phyloP scores from a whole-genome alignment of 92 coral and sea anemone genomes.

The Epizoanthus rinbou region DNA sequence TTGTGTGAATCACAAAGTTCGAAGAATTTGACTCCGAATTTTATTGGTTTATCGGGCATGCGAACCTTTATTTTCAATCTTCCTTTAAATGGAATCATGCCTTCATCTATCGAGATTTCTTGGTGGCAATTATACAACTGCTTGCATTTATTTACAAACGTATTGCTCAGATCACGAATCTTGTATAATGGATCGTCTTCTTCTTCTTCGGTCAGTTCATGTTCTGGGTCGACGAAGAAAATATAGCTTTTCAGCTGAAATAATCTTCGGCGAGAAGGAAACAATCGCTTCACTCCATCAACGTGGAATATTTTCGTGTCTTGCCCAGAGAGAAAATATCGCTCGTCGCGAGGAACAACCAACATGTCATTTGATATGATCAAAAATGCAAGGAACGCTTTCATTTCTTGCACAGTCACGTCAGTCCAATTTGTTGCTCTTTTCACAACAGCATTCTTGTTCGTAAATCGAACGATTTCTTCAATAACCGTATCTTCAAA shows the following conservation, averaged over 20 bases:
- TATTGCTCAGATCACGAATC: no score
- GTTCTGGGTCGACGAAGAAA: conserved; percentile 51
- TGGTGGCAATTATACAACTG: conserved; percentile 42
- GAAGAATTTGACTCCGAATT: conserved; percentile 63
- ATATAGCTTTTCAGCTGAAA: conserved; percentile 48
- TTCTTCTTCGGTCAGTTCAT: conserved; percentile 46
- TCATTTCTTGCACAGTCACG: conserved; percentile 37
- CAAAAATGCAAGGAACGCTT: conserved; percentile 48
- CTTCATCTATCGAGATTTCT: conserved; percentile 49
- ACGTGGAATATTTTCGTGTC: conserved; percentile 42
- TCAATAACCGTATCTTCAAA: conserved; percentile 28
- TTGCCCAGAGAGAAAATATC: conserved; percentile 35
- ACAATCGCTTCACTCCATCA: conserved; percentile 34
- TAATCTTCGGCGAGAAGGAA: conserved; percentile 38
- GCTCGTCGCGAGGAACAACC: conserved; percentile 52
- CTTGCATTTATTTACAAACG: neutral
- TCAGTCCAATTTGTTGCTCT: conserved; percentile 42
- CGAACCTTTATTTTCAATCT: conserved; percentile 28
- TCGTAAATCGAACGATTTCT: conserved; percentile 44
- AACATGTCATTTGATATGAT: conserved; percentile 54
- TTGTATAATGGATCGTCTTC: neutral
- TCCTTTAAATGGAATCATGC: no score
- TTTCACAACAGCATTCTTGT: conserved; percentile 46
- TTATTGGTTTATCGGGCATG: conserved; percentile 68
- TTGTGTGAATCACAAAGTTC: conserved; percentile 51